Percentiles rank a stretch among this genome's conserved stretches.
These are phyloP conservation scores for Drosophila anomalata DNA, from an alignment of 2,888 invertebrate species.

Conservation along the genomic window DNA sequence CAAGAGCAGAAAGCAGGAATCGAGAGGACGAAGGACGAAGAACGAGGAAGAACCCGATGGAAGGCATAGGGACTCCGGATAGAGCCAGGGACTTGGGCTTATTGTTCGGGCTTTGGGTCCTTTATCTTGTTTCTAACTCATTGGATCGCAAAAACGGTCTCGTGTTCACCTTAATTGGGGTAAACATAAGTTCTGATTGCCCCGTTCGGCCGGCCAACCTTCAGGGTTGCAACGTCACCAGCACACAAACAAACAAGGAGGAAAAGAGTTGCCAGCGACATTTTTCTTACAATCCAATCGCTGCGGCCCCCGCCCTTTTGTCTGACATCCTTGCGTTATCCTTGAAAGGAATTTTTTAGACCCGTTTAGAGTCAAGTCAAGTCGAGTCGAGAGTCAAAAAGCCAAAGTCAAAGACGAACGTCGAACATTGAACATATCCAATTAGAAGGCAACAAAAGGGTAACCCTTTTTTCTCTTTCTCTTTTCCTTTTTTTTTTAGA, in stretches of 20 bases:
- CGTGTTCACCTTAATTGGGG: constrained; percentile 83
- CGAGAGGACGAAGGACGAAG: constrained; percentile 1
- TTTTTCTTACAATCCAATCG: constrained; percentile 40
- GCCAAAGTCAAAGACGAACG: constrained; percentile 59
- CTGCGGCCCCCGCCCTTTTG: too few relatives aligned
- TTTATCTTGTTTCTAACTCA: constrained; percentile 83
- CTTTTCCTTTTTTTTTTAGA: not conserved
- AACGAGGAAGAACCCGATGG: constrained; percentile 2
- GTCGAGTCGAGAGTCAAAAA: constrained; percentile 21
- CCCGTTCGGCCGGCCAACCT: constrained; percentile 31
- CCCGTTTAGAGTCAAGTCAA: constrained; percentile 16
- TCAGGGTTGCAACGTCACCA: constrained; percentile 29
- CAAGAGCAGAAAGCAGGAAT: constrained; percentile 6
- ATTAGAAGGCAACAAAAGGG: constrained; percentile 59
- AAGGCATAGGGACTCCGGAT: constrained; percentile 1
- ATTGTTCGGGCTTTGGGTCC: constrained; percentile 75
- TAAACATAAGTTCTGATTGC: constrained; percentile 77
- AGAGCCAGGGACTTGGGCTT: constrained; percentile 50
- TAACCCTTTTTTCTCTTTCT: not conserved
- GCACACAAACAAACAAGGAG: not conserved
- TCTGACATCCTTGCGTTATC: constrained; percentile 20
- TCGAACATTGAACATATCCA: constrained; percentile 68
- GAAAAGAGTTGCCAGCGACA: constrained; percentile 61
- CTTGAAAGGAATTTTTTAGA: constrained; percentile 26
- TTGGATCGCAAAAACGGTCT: constrained; percentile 81